Evolutionary conservation across 2,797 vertebrate species (phyloP).

Genomic region (Xiphophorus birchmanni): DNA sequence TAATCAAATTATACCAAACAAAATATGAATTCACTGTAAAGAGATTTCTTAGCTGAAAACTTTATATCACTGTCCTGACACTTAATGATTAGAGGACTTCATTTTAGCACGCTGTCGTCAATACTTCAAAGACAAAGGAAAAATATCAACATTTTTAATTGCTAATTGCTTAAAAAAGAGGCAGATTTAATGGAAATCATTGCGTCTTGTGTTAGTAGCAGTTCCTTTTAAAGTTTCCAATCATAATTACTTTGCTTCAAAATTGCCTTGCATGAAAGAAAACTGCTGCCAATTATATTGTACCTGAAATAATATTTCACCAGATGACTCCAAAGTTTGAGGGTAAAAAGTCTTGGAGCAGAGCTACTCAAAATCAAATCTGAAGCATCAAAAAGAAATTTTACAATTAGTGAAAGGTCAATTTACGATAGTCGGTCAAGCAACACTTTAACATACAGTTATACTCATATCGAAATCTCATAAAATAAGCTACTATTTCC

Average conservation of each 20-base stretch:
- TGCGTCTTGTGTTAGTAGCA: background rate
- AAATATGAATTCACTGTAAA: background rate
- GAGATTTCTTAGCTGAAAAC: background rate
- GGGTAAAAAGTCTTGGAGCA: too few species aligned
- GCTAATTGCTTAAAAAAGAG: background rate
- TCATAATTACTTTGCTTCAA: background rate
- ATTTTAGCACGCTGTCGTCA: background rate
- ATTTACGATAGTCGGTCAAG: background rate
- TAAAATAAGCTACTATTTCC: too few species aligned
- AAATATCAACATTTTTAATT: background rate
- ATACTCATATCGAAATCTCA: background rate
- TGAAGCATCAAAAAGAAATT: background rate
- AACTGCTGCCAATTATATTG: background rate
- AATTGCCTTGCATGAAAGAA: background rate
- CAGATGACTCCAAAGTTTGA: background rate
- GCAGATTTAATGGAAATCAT: background rate
- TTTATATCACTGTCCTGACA: background rate
- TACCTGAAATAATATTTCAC: background rate
- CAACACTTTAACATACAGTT: background rate
- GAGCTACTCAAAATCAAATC: background rate
- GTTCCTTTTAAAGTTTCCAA: background rate
- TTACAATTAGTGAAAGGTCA: background rate
- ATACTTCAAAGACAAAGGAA: conserved; percentile 1
- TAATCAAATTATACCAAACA: background rate
- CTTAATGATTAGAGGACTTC: background rate